A percentile compares a stretch with the other conserved stretches of the same genome.
These are phyloP conservation scores for Palaemon carinicauda DNA, from an alignment of 1,140 invertebrate species.

Conservation along the genomic window DNA sequence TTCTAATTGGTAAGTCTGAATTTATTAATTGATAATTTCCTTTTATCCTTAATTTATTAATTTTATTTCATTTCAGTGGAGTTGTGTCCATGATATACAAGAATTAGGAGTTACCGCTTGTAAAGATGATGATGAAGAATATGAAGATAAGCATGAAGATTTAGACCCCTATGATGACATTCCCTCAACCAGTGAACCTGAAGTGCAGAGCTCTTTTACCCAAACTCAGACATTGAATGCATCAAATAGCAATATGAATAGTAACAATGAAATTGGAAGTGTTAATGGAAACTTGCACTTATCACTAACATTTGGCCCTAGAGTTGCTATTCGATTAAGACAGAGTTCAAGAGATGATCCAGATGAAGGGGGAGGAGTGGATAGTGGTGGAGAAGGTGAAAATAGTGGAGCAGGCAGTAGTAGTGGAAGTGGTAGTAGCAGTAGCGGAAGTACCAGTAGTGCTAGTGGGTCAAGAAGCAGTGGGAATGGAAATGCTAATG, in stretches of 20 bases:
- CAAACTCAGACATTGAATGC: conserved; percentile 3
- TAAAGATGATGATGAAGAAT: conserved; percentile 50
- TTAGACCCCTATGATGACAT: conserved; percentile 38
- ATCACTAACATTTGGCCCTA: conserved; percentile 39
- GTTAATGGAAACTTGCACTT: conserved; percentile 36
- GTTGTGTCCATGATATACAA: conserved; percentile 92
- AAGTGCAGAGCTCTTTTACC: conserved; percentile 25
- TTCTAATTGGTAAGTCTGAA: no score
- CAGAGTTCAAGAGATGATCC: conserved; percentile 30
- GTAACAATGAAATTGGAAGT: conserved; percentile 27
- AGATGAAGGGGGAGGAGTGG: conserved; percentile 31
- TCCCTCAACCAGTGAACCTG: conserved; percentile 35
- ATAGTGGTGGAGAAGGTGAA: background rate
- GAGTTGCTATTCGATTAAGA: conserved; percentile 43
- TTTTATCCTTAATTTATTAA: background rate
- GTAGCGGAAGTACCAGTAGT: background rate
- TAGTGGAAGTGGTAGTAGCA: background rate
- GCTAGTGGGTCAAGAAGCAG: background rate
- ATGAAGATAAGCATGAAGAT: background rate
- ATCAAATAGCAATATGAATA: background rate
- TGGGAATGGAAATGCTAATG: background rate
- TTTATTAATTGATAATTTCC: background rate
- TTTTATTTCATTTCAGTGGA: conserved; percentile 71
- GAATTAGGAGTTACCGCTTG: conserved; percentile 65
- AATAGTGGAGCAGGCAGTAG: background rate